phyloP scores from a whole-genome alignment of 2,888 invertebrate species.

The Ochropleura plecta region DNA sequence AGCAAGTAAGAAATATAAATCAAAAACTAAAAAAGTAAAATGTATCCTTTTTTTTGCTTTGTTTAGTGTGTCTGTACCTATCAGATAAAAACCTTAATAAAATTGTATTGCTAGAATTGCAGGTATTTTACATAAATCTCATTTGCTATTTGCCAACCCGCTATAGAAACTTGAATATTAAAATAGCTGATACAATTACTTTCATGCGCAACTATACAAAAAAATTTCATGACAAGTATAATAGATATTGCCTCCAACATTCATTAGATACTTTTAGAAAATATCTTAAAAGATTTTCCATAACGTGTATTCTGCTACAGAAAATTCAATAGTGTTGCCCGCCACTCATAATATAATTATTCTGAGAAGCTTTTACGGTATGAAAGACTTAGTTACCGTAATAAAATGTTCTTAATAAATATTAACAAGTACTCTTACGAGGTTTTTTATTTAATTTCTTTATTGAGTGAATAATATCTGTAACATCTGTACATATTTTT shows the following conservation, averaged over 20 bases:
- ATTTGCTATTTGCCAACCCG: background rate
- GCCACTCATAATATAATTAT: constrained; percentile 40
- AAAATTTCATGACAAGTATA: background rate
- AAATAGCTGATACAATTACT: background rate
- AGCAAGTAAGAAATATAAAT: too few relatives aligned
- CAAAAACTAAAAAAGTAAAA: too few relatives aligned
- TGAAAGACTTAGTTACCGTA: constrained; percentile 34
- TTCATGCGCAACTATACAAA: background rate
- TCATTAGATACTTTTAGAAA: background rate
- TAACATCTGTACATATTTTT: constrained; percentile 8
- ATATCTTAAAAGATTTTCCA: background rate
- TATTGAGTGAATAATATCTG: constrained; percentile 22
- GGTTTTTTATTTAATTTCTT: constrained; percentile 28
- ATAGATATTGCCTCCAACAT: background rate
- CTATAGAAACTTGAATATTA: background rate
- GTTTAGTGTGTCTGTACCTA: too few relatives aligned
- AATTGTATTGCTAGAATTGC: background rate
- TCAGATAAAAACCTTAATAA: too few relatives aligned
- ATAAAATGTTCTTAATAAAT: constrained; percentile 30
- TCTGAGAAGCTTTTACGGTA: constrained; percentile 30
- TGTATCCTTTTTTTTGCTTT: too few relatives aligned
- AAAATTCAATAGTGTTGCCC: constrained; percentile 31
- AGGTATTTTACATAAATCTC: background rate
- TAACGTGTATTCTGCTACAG: background rate
- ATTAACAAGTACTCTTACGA: constrained; percentile 21